Conservation (phyloP, 2,113 vertebrate genomes). For the Puffinus mauretanicus region DNA sequence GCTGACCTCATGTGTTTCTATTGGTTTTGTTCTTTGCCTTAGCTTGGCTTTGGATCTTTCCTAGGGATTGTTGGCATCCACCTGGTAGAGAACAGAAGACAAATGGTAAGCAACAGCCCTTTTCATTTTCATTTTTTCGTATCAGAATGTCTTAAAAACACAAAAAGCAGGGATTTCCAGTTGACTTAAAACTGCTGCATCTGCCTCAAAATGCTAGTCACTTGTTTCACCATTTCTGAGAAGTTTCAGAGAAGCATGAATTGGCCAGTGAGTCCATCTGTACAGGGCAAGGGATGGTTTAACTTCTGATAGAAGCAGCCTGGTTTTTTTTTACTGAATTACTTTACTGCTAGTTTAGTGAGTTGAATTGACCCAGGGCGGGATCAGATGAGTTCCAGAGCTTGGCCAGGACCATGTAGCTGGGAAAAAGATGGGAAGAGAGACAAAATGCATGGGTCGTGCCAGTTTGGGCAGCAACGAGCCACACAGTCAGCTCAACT, state of each 20-base stretch:
- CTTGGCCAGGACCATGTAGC: background rate
- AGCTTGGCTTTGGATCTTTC: slow-evolving; percentile 95
- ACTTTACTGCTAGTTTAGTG: background rate
- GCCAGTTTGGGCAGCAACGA: background rate
- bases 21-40: slow-evolving; percentile 54
- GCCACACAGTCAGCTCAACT: background rate
- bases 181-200: background rate
- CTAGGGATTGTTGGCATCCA: slow-evolving; percentile 88
- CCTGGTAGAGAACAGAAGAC: slow-evolving; percentile 91
- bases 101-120: slow-evolving; percentile 83
- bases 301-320: background rate
- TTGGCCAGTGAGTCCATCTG: background rate
- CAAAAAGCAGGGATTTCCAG: background rate
- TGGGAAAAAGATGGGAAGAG: background rate
- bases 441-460: background rate
- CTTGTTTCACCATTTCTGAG: background rate
- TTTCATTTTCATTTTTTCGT: fast-evolving
- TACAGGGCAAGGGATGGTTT: background rate
- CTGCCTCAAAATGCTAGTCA: background rate
- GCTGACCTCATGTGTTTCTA: background rate
- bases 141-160: background rate
- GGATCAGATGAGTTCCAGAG: background rate
- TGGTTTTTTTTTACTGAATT: background rate
- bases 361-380: background rate
- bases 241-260: background rate